These are phyloP conservation scores for Sphyrna mokarran DNA, from an alignment of 2,113 vertebrate species.

Conservation along the genomic window DNA sequence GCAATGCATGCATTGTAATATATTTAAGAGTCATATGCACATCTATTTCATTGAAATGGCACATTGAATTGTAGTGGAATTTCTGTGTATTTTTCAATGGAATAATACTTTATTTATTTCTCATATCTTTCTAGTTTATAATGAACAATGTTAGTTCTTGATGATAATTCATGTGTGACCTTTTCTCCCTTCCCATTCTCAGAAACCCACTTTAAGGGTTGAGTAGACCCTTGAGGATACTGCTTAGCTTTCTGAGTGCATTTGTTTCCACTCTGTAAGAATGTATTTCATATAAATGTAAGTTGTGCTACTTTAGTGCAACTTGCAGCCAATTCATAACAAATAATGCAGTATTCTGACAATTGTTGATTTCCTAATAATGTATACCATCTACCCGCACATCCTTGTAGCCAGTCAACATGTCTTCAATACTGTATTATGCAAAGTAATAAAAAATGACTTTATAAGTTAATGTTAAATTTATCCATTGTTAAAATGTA, in stretches of 20 bases:
- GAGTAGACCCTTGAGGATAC: background rate
- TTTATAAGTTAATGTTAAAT: background rate
- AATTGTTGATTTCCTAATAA: background rate
- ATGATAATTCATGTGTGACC: background rate
- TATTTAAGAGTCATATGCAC: background rate
- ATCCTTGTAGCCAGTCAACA: background rate
- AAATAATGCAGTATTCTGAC: background rate
- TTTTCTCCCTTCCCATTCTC: background rate
- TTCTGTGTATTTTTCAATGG: background rate
- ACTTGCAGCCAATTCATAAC: background rate
- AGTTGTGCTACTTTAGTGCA: background rate
- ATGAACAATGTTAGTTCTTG: background rate
- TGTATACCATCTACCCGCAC: background rate
- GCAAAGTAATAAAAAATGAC: background rate
- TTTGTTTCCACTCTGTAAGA: background rate
- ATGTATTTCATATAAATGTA: background rate
- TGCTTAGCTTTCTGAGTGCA: constrained; percentile 1
- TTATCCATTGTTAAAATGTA: background rate
- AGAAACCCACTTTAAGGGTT: background rate
- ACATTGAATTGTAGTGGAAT: background rate
- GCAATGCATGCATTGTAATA: background rate
- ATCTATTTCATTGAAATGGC: background rate
- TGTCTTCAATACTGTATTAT: background rate
- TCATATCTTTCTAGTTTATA: background rate
- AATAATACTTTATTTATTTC: background rate